These are phyloP conservation scores for Caenorhabditis zanzibari DNA, from an alignment of 2,888 invertebrate genomes.

Conservation along the genomic window DNA sequence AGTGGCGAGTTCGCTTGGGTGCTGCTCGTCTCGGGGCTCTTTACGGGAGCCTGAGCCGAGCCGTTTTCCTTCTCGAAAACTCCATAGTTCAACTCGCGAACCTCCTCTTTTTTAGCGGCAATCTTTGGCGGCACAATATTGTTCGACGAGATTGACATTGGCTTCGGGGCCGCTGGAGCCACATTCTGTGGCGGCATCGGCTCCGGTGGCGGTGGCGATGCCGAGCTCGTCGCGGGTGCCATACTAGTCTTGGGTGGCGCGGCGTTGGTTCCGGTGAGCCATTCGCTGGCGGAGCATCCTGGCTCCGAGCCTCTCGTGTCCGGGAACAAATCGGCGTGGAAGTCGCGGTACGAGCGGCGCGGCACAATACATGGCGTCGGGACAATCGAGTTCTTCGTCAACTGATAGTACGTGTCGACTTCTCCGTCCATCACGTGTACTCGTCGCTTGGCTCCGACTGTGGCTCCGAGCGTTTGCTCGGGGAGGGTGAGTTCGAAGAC, in stretches of 20 bases:
- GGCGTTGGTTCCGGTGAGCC: slow-evolving; percentile 90
- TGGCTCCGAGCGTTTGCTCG: slow-evolving; percentile 93
- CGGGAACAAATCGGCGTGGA: slow-evolving; percentile 95
- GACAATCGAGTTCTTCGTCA: slow-evolving; percentile 91
- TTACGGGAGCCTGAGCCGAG: neutral
- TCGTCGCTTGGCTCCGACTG: slow-evolving; percentile 93
- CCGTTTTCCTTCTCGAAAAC: slow-evolving; percentile 59
- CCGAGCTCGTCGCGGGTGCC: slow-evolving; percentile 62
- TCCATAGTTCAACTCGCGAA: slow-evolving; percentile 61
- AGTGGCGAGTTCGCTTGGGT: slow-evolving; percentile 53
- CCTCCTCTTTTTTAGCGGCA: slow-evolving; percentile 44
- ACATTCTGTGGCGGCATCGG: slow-evolving; percentile 71
- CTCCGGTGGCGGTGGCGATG: slow-evolving; percentile 75
- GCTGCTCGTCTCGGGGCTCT: slow-evolving; percentile 50
- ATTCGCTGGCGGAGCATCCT: slow-evolving; percentile 90
- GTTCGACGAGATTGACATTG: slow-evolving; percentile 46
- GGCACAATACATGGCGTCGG: slow-evolving; percentile 97
- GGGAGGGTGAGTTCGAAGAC: slow-evolving; percentile 91
- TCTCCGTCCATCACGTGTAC: slow-evolving; percentile 93
- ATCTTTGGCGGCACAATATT: slow-evolving; percentile 7
- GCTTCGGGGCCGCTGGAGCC: slow-evolving; percentile 5
- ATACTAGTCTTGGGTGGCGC: slow-evolving; percentile 77
- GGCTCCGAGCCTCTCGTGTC: slow-evolving; percentile 91
- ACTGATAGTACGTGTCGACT: slow-evolving; percentile 92
- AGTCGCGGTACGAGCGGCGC: slow-evolving; percentile 93